Evolutionary conservation across 2,113 vertebrate species (phyloP), one percentile per base, ranked within the genome.

Genomic region (Columba janthina): DNA sequence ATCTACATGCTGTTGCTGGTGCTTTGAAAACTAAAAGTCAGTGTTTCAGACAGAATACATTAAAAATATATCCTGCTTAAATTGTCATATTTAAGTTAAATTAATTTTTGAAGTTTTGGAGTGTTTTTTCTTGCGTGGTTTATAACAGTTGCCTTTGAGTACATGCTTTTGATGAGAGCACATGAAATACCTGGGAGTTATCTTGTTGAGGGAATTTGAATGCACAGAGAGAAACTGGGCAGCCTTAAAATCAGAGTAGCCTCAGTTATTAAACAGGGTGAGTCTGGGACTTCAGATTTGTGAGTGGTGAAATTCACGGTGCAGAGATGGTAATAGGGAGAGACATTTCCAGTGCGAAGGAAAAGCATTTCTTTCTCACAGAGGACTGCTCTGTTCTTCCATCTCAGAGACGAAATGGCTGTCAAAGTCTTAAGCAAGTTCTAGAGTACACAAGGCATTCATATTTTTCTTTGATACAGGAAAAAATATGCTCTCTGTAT

Each of bases 11-110:
- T 81, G 36, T 0, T 15, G 56, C 69, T 87, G 69, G 57, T 71
- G 36, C 69, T 87, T 82, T 26, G 53, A 60, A 88, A 95, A 91
- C 87, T 84, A 86, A 90, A 92, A 67, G 42, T 78, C 73, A 72
- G 38, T 92, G 80, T 95, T 95, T 84, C 89, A 81, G 67, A 42
- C 15, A 38, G 77, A 75, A 71, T 64, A 19, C 16, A 36, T 78
- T 82, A 67, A 74, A 91, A 81, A 74, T 60, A 64, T 13, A 25
- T 67, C 69, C 73, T 67, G 38, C 9, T 92, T 78, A 36, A 78
- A 53, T 80, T 93, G 73, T 90, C 44, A 25, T 25, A 12, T 67
- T 62, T 72, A 65, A 76, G 51, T 88, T 89, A 88, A 93, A 85
- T 38, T 40, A 70, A 76, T 31, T 32, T 89, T 34, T 74, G 26